Percentiles rank a stretch among this genome's conserved stretches.
These are phyloP conservation scores for Acridotheres tristis DNA, from an alignment of 2,797 vertebrate genomes.

Conservation along the genomic window DNA sequence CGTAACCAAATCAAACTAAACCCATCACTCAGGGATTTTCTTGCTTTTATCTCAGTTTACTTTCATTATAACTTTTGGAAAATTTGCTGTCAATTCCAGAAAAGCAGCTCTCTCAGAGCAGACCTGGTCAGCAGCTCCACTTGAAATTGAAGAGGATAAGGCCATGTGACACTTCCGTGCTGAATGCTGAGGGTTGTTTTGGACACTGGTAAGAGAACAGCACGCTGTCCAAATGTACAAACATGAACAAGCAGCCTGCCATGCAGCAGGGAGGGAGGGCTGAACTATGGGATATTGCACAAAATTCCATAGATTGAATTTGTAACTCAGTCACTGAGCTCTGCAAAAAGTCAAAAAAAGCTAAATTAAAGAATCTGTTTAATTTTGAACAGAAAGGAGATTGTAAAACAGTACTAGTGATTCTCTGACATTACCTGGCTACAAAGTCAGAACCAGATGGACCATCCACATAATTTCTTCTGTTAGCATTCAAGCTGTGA, in stretches of 20 bases:
- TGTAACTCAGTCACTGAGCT: neutral
- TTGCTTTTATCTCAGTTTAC: neutral
- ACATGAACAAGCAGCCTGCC: neutral
- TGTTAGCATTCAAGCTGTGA: slow-evolving; percentile 85
- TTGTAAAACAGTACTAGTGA: neutral
- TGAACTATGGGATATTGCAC: neutral
- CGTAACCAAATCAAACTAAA: neutral
- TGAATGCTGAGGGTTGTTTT: neutral
- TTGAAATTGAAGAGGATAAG: neutral
- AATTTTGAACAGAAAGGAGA: neutral
- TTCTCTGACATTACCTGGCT: slow-evolving; percentile 79
- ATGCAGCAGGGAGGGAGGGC: neutral
- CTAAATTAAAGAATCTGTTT: neutral
- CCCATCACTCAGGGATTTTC: neutral
- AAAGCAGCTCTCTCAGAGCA: neutral
- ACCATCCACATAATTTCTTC: slow-evolving; percentile 84
- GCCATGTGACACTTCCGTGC: neutral
- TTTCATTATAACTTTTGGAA: neutral
- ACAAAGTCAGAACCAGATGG: slow-evolving; percentile 81
- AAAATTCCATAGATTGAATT: neutral
- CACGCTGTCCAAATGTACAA: accelerated
- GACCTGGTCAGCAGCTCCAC: neutral
- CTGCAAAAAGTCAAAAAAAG: neutral
- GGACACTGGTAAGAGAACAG: neutral
- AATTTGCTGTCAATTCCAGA: neutral